Base-by-base conservation (phyloP, 2,888 invertebrate species). In the Leptinotarsa tumamoca region DNA sequence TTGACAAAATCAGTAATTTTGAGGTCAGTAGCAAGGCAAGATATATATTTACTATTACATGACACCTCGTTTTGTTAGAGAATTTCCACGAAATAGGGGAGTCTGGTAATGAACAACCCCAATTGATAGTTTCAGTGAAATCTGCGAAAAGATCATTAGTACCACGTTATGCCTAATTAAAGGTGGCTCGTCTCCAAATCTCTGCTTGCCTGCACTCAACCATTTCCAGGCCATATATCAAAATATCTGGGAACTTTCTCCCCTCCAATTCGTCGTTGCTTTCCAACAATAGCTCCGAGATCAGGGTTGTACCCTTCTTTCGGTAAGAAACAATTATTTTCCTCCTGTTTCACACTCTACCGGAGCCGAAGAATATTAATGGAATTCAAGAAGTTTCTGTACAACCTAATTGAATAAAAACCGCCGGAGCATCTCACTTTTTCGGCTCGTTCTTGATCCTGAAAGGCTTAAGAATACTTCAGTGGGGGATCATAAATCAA, bases 321-420 rank as follows among this genome's bases (percentile, higher is more conserved):
- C 15, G 14, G 21, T 58, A 58, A 4, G 23, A 58, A 58, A 23
- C 58, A 58, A 23, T 58, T 23, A 23, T 58, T 58, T 58, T 58
- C 14, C 23, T 58, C 21, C 14, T 18, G 58, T 58, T 23, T 58
- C 23, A 58, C 58, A 23, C 58, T 58, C 4, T 15, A 21, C 10
- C 23, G 21, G 3, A 58, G 21, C 21, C 21, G 21, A 23, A 58
- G 58, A 10, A 23, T 21, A 58, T 58, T 58, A 58, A 58, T 58
- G 23, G 58, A 13, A 58, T 58, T 58, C 58, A 14, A 58, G 23
- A 58, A 58, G 58, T 58, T 58, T 58, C 23, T 23, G 23, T 14
- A 27, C 58, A 58, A 58, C 4, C 17, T 58, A 58, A 58, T 58
- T 58, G 58, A 58, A 58, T 58, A 58, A 58, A 23, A 21, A 23